phyloP scores from a whole-genome alignment of 2,113 vertebrate genomes.

The Pampusana beccarii region DNA sequence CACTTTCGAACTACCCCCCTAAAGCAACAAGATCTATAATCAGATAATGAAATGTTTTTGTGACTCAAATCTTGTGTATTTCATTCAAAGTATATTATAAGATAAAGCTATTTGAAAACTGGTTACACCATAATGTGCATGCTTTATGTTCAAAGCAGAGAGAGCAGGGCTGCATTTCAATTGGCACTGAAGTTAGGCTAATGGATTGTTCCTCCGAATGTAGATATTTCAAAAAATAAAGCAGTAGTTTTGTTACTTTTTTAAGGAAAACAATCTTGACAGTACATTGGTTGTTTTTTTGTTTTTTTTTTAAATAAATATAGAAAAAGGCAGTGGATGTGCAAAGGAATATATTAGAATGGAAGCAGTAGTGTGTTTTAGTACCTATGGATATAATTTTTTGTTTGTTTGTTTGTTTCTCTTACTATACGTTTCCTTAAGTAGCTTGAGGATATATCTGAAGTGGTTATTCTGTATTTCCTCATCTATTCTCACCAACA shows the following conservation, averaged over 20 bases:
- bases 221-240: neutral
- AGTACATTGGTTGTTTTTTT: neutral
- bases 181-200: neutral
- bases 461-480: neutral
- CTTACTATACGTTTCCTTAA: constrained; percentile 1
- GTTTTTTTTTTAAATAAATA: neutral
- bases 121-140: constrained; percentile 1
- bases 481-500: neutral
- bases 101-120: constrained; percentile 41
- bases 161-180: neutral
- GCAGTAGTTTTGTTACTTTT: neutral
- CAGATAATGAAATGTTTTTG: constrained; percentile 60
- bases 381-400: neutral
- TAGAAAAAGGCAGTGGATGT: neutral
- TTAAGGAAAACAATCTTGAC: neutral
- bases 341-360: neutral
- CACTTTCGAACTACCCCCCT: neutral
- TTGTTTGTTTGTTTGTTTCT: constrained; percentile 19
- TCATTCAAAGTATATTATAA: constrained; percentile 32
- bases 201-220: neutral
- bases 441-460: neutral
- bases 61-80: constrained; percentile 37
- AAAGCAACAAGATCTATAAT: constrained; percentile 29
- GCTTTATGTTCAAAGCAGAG: constrained; percentile 5
- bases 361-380: neutral